These are phyloP conservation scores for Metridium senile DNA, from an alignment of 92 coral and sea anemone species.

Conservation along the genomic window DNA sequence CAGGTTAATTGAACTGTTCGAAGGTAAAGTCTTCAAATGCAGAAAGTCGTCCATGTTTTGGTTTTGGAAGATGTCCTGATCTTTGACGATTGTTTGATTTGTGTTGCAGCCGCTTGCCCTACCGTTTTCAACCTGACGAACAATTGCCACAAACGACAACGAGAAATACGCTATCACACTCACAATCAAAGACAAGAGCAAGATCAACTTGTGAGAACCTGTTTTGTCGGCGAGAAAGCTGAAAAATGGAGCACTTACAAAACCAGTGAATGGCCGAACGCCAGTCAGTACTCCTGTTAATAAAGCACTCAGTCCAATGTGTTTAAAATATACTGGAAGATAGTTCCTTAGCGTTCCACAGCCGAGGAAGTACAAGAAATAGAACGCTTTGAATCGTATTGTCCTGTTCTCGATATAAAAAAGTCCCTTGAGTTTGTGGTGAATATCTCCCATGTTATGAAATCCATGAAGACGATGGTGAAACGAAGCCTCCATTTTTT, in stretches of 20 bases:
- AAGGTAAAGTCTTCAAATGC: neutral
- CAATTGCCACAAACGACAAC: constrained; percentile 51
- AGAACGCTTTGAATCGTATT: constrained; percentile 63
- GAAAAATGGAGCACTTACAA: constrained; percentile 65
- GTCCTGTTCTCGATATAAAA: constrained; percentile 29
- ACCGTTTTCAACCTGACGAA: constrained; percentile 15
- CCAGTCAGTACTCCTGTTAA: constrained; percentile 66
- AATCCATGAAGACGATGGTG: constrained; percentile 2
- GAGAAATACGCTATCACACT: constrained; percentile 54
- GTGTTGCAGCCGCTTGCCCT: neutral
- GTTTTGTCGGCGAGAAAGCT: constrained; percentile 75
- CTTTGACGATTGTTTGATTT: neutral
- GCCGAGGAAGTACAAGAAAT: constrained; percentile 63
- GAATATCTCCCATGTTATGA: constrained; percentile 8
- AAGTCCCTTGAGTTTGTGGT: neutral
- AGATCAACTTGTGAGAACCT: constrained; percentile 56
- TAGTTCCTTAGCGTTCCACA: constrained; percentile 56
- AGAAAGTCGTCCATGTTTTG: too few species aligned
- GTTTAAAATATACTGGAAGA: constrained; percentile 67
- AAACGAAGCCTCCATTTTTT: constrained; percentile 16
- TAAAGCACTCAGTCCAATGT: constrained; percentile 64
- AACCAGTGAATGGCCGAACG: constrained; percentile 61
- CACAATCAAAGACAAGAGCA: constrained; percentile 46
- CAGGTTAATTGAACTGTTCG: neutral
- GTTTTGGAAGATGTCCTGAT: neutral